A percentile compares a stretch with the other conserved stretches of the same genome.
Conservation (phyloP, 2,113 vertebrate species). For the Athene cunicularia region DNA sequence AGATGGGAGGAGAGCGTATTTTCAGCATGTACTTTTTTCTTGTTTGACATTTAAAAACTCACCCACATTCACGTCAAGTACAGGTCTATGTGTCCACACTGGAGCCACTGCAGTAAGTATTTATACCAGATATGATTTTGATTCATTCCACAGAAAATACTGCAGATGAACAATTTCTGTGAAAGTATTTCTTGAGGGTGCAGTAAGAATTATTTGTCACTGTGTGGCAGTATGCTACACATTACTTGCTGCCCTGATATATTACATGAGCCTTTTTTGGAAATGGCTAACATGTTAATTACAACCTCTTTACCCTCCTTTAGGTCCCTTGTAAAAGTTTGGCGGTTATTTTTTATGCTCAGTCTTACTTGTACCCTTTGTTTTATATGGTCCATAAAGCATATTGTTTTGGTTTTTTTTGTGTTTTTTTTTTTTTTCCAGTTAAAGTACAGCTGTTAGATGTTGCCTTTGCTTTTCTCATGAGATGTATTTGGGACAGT, state of each 20-base stretch:
- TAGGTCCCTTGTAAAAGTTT: rapidly evolving
- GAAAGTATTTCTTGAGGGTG: not conserved
- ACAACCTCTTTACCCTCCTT: not conserved
- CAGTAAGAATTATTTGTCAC: conserved; percentile 24
- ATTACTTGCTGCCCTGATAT: not conserved
- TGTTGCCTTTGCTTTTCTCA: not conserved
- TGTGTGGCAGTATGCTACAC: conserved; percentile 46
- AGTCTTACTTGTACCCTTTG: not conserved
- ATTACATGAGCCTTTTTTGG: not conserved
- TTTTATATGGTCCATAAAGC: not conserved
- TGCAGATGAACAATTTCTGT: not conserved
- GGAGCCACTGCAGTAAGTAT: not conserved
- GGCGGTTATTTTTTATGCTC: not conserved
- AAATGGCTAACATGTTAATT: not conserved
- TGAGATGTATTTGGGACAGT: not conserved
- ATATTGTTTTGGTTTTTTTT: not conserved
- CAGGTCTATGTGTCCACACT: not conserved
- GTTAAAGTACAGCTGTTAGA: not conserved
- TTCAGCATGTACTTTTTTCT: not conserved
- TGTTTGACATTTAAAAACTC: not conserved
- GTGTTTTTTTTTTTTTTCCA: not conserved
- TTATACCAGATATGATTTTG: not conserved
- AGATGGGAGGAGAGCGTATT: rapidly evolving
- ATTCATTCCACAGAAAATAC: not conserved
- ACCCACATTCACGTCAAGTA: not conserved